Evolutionary conservation across 2,113 vertebrate species (phyloP).

Genomic region (Bambusicola thoracicus): DNA sequence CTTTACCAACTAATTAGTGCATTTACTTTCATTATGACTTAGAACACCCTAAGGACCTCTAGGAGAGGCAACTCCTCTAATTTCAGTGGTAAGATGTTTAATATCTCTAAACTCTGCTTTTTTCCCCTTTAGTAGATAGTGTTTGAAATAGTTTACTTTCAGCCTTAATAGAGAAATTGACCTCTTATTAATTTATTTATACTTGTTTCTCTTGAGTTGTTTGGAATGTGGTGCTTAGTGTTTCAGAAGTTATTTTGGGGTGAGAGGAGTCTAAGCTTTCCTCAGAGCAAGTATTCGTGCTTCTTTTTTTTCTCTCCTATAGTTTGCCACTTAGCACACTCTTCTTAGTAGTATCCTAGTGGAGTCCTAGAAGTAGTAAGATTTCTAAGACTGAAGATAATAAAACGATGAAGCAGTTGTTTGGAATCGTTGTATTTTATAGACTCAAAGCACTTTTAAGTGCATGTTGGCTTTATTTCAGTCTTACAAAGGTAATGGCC

Average conservation of each 20-base stretch:
- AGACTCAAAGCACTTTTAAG: constrained; percentile 25
- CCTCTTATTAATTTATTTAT: neutral
- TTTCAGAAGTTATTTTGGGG: neutral
- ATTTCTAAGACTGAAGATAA: neutral
- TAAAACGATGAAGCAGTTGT: neutral
- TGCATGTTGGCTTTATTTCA: constrained; percentile 67
- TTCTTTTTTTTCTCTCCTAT: neutral
- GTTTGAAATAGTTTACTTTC: neutral
- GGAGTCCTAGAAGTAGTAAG: neutral
- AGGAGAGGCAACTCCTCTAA: neutral
- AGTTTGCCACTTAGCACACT: neutral
- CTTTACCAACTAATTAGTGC: neutral
- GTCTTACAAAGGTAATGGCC: constrained; percentile 60
- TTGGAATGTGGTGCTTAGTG: neutral
- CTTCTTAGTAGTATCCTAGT: neutral
- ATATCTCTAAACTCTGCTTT: neutral
- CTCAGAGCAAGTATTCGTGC: neutral
- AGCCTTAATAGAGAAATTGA: neutral
- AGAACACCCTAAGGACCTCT: neutral
- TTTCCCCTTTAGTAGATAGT: neutral
- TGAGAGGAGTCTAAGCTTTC: neutral
- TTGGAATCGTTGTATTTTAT: constrained; percentile 8
- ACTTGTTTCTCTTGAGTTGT: neutral
- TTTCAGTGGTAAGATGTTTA: neutral
- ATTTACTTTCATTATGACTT: neutral